Base-by-base conservation (phyloP, 2,797 vertebrate species). In the Micropoecilia bifurca region DNA sequence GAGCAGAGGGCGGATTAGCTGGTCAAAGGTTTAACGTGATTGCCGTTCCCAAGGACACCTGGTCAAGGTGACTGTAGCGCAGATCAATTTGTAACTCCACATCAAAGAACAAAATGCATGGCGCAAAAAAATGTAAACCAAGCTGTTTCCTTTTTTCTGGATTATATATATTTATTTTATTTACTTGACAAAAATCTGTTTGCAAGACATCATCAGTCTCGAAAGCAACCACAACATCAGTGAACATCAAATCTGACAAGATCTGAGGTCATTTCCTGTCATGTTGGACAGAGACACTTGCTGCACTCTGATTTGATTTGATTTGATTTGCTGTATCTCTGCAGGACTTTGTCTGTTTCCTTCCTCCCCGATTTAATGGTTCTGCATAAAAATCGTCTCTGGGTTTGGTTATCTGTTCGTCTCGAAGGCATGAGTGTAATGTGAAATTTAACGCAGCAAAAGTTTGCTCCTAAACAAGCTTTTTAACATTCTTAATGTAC, bases 1-100 rank as follows among this genome's bases (percentile, higher is more conserved):
- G 28, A 7, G 33, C 28, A 63, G 33, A 36, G 59, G 6, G 20
- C 6, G 30, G 59, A 20, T 63, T 20, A 63, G 20, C 59, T 20
- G 30, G 2, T 9, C 59, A 20, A 63, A 59, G 18, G 76, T 57
- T 66, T 41, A 10, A 14, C 48, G 79, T 61, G 25, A 7, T 12
- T 71, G 22, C 4, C 22, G 71, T 48, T 79, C 43, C 80, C 22
- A 55, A 75, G 45, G 82, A 41, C 57, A 22, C 14, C 28, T 33
- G 9, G 36, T 36, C 66, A 78, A 4, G 25, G 53, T 74, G 53
- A 77, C 50, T 13, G 63, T 13, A 13, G 12, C 3, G 1, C 63
- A 41, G 63, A 41, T 68, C 1, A 4, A 41, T 53, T 53, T 25
- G 8, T 68, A 25, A 25, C 63, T 41, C 3, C 20, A 25, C 25